phyloP scores from a whole-genome alignment of 2,888 invertebrate species.

The Tanytarsus gracilentus region DNA sequence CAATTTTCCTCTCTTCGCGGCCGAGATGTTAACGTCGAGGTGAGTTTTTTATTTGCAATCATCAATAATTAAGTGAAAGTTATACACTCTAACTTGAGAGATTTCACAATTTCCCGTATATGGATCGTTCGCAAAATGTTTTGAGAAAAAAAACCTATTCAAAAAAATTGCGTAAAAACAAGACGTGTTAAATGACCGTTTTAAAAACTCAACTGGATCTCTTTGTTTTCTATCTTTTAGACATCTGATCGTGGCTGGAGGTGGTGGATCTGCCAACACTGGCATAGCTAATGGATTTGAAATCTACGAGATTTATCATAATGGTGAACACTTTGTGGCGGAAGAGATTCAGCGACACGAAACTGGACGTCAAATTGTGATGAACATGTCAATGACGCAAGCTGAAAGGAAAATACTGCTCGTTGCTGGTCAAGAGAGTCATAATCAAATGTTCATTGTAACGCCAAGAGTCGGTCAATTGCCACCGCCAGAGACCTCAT shows the following conservation, averaged over 20 bases:
- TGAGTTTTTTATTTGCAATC: background rate
- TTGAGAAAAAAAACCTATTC: no score
- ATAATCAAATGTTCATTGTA: slow-evolving; percentile 77
- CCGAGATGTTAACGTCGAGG: slow-evolving; percentile 77
- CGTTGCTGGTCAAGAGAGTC: slow-evolving; percentile 85
- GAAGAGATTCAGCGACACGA: slow-evolving; percentile 84
- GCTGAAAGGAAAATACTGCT: slow-evolving; percentile 65
- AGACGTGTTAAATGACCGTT: no score
- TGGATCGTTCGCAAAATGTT: no score
- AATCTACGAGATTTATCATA: slow-evolving; percentile 82
- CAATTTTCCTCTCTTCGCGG: slow-evolving; percentile 86
- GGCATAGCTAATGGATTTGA: slow-evolving; percentile 97
- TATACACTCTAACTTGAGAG: background rate
- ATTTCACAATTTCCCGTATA: no score
- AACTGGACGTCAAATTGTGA: slow-evolving; percentile 80
- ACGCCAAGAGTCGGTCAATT: slow-evolving; percentile 48
- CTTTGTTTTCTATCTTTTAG: no score
- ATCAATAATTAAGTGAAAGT: background rate
- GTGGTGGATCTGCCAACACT: slow-evolving; percentile 93
- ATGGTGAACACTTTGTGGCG: slow-evolving; percentile 72
- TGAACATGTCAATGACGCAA: slow-evolving; percentile 73
- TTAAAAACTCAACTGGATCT: no score
- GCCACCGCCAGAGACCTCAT: slow-evolving; percentile 34
- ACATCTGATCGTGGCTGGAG: slow-evolving; percentile 92
- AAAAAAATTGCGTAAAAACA: no score